phyloP scores from a whole-genome alignment of 2,888 invertebrate genomes.

The Pyralis farinalis region DNA sequence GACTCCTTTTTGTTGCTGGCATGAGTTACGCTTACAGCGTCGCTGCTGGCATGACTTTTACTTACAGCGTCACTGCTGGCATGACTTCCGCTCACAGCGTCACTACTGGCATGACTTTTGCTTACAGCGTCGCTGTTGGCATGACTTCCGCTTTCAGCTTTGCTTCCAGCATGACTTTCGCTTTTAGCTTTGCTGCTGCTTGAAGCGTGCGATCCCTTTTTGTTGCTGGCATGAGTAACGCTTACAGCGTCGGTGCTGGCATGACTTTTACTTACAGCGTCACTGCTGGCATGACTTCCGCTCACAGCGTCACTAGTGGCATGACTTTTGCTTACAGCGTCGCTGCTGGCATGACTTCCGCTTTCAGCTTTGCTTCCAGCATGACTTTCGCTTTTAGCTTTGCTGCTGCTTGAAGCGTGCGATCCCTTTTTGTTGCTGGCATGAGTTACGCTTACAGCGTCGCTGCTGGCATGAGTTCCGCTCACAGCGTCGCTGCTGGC shows the following conservation, averaged over 20 bases:
- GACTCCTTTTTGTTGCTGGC: not conserved
- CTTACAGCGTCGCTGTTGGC: not conserved
- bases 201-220: not conserved
- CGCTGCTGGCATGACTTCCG: not conserved
- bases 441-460: not conserved
- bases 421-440: not conserved
- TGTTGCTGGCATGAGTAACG: not conserved
- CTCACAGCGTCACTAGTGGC: not conserved
- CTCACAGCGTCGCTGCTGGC: not conserved
- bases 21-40: not conserved
- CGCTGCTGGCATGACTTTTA: no score
- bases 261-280: no score
- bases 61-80: not conserved
- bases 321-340: not conserved
- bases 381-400: not conserved
- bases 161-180: no score
- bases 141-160: not conserved
- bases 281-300: not conserved
- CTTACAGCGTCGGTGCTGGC: no score
- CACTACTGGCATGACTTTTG: not conserved
- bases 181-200: not conserved
- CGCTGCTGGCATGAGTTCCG: no score
- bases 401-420: not conserved
- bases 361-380: no score
- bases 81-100: not conserved